A percentile compares a stretch with the other conserved stretches of the same genome.
Evolutionary conservation across 2,888 invertebrate genomes (phyloP).

Genomic region (Eulithis prunata): DNA sequence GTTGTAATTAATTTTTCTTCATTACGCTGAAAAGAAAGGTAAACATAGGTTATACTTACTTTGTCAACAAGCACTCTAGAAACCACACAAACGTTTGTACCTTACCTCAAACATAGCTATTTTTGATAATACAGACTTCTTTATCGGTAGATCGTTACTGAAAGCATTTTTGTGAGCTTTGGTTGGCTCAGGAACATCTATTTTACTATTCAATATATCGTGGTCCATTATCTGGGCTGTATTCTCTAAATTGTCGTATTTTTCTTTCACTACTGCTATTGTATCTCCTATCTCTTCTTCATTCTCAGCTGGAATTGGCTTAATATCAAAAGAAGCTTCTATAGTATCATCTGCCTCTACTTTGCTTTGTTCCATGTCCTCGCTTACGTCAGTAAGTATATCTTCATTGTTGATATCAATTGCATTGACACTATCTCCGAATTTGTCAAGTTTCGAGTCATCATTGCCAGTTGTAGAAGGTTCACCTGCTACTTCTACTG

Average conservation of each 20-base stretch:
- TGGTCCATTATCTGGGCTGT: constrained; percentile 59
- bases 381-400: constrained; percentile 2
- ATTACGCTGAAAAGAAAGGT: constrained; percentile 46
- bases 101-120: constrained; percentile 76
- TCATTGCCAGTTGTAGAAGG: constrained; percentile 26
- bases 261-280: constrained; percentile 29
- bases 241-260: constrained; percentile 42
- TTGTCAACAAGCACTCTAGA: neutral
- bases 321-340: neutral
- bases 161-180: constrained; percentile 43
- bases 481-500: neutral
- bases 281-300: constrained; percentile 18
- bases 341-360: neutral
- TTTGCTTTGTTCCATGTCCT: neutral
- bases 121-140: constrained; percentile 64
- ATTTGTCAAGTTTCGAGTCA: constrained; percentile 25
- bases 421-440: constrained; percentile 10
- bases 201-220: constrained; percentile 56
- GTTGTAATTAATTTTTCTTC: constrained; percentile 34
- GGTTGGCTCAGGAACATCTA: constrained; percentile 40
- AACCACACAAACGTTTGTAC: neutral
- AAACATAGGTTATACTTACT: neutral
- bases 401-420: constrained; percentile 16
- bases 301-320: constrained; percentile 17
- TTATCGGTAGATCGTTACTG: constrained; percentile 53